A percentile compares a stretch with the other conserved stretches of the same genome.
phyloP scores from a whole-genome alignment of 2,797 vertebrate species.

The Sebastes reedi region DNA sequence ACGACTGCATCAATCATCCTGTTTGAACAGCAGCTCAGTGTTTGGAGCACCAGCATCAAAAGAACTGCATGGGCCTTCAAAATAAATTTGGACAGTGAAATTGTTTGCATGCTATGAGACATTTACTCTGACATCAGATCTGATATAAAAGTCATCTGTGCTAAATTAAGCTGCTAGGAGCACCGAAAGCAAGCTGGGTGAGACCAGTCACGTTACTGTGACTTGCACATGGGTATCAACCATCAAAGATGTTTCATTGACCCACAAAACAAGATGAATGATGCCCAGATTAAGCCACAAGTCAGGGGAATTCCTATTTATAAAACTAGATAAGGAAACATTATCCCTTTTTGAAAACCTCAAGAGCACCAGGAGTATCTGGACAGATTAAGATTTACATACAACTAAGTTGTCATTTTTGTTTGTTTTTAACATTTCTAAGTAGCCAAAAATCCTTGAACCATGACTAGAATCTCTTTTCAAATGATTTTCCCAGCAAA shows the following conservation, averaged over 20 bases:
- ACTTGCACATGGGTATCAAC: not conserved
- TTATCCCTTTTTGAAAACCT: not conserved
- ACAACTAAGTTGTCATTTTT: not conserved
- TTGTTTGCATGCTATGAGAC: not conserved
- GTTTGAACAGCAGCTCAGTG: not conserved
- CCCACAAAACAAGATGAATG: not conserved
- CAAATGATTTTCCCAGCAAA: not conserved
- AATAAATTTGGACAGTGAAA: not conserved
- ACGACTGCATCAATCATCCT: not conserved
- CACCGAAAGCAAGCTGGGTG: not conserved
- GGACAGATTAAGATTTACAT: not conserved
- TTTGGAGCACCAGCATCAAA: not conserved
- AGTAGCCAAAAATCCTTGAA: not conserved
- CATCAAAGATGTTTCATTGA: not conserved
- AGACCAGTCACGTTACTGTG: not conserved
- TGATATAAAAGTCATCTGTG: conserved; percentile 9
- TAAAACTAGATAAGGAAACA: not conserved
- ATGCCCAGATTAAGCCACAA: not conserved
- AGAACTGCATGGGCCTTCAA: not conserved
- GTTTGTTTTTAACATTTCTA: not conserved
- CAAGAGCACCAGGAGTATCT: not conserved
- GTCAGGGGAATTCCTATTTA: not conserved
- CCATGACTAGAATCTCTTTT: not conserved
- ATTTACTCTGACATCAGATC: not conserved
- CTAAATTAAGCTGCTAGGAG: conserved; percentile 1